phyloP scores from a whole-genome alignment of 2,797 vertebrate genomes.

The Chelidonichthys spinosus region DNA sequence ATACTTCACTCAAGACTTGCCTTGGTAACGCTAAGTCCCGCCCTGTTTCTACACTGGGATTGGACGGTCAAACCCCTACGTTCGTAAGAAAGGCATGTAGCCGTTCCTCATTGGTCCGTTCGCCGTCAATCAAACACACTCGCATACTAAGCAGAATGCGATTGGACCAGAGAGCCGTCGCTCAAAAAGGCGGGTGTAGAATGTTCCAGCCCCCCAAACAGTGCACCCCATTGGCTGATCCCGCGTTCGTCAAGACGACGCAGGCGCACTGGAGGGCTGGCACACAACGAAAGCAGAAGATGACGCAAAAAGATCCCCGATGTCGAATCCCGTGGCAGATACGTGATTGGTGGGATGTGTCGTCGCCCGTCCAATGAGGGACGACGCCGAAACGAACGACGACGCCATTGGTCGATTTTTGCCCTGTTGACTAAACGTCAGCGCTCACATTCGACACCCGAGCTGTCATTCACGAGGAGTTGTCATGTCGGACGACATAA shows the following conservation, averaged over 20 bases:
- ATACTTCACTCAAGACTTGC: conserved; percentile 77
- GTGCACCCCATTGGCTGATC: conserved; percentile 59
- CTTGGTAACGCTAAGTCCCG: conserved; percentile 82
- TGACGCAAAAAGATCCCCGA: conserved; percentile 70
- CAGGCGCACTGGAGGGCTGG: conserved; percentile 54
- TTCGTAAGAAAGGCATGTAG: not conserved
- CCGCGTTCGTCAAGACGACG: conserved; percentile 43
- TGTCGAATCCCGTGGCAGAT: conserved; percentile 37
- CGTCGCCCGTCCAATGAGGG: conserved; percentile 53
- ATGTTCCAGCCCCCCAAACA: conserved; percentile 67
- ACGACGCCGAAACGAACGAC: rapidly evolving
- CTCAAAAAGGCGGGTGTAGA: conserved; percentile 41
- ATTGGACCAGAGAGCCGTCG: conserved; percentile 63
- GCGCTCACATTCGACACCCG: conserved; percentile 26
- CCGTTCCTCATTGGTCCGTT: conserved; percentile 47
- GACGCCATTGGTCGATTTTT: conserved; percentile 60
- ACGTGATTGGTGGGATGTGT: conserved; percentile 59
- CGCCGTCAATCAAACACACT: conserved; percentile 53
- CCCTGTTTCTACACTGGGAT: conserved; percentile 79
- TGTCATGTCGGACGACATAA: conserved; percentile 67
- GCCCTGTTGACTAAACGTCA: not conserved
- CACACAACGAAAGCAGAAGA: conserved; percentile 1
- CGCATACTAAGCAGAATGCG: conserved; percentile 77
- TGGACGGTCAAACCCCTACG: conserved; percentile 49
- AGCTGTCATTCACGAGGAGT: conserved; percentile 69